Evolutionary conservation across 2,888 invertebrate genomes (phyloP), one percentile per base, ranked within the genome.

Genomic region (Spodoptera littoralis): DNA sequence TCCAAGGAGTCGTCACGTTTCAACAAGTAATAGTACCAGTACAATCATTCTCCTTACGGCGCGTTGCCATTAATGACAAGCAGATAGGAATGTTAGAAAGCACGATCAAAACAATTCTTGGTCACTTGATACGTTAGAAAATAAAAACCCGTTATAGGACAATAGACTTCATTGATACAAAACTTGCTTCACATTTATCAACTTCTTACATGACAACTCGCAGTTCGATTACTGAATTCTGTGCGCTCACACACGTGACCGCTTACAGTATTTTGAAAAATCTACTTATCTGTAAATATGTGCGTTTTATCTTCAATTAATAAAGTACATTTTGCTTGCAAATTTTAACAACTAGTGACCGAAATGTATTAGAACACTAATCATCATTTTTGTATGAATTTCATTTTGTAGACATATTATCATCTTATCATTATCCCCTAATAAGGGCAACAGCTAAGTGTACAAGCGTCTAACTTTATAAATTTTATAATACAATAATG

Each of bases 291-390:
- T 83, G 74, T 82, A 80, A 85, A 82, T 84, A 88, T 92, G 92
- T 93, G 93, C 93, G 92, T 90, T 88, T 72, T 84, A 86, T 82
- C 80, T 84, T 82, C 76, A 78, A 82, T 86, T 89, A 87, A 87
- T 85, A 89, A 90, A 88, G 87, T 90, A 91, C 88, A 89, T 88
- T 88, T 87, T 73, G 87, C 73, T 76, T 78, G 76, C 77, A 77
- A 79, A 81, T 84, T 84, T 84, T 80, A 86, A 86, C 82, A 85
- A 84, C 88, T 88, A 88, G 83, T 85, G 80, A 88, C 85, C 87
- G 82, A 83, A 80, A 80, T 80, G 58, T 56, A 58, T 73, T 49
- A 55, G 65, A 61, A 68, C 67, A 73, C 66, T 65, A 64, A 76
- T 65, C 56, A 55, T 36, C 36, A 36, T 36, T 27, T 76, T 72